Base-by-base conservation (phyloP, 2,797 vertebrate species). In the Protonibea diacanthus region DNA sequence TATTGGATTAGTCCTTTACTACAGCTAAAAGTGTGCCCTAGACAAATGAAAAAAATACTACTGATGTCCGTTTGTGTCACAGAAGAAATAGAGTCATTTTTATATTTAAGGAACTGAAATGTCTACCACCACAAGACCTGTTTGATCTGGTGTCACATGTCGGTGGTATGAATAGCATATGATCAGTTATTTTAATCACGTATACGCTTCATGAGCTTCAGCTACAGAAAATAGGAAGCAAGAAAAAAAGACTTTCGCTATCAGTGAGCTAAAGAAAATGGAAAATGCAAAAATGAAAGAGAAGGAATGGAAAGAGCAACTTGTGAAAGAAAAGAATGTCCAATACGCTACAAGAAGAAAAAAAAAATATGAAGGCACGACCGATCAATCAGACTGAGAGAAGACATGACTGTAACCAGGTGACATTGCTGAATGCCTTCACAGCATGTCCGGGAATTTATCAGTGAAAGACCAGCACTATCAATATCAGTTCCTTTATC, bases 401-500 rank as follows among this genome's bases (percentile, higher is more conserved):
- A 15, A 44, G 70, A 56, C 27, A 72, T 1, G 47, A 53, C 45
- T 58, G 67, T 63, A 68, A 70, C 15, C 0, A 21, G 7, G 33
- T 47, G 47, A 45, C 21, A 44, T 20, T 57, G 48, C 42, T 63
- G 17, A 64, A 74, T 9, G 17, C 33, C 55, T 80, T 76, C 63
- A 68, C 67, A 84, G 85, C 38, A 68, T 56, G 62, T 71, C 38
- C 9, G n/a, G 71, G 62, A 80, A 77, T 81, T 62, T 65, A 53
- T 84, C 45, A 71, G 63, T 65, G 64, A 85, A 81, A 56, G 23
- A 56, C 59, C n/a, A 21, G 57, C 44, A 51, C 66, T 85, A 73
- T 91, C 78, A 71, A 44, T 84, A 76, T 87, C 81, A 84, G 21
- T 25, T 52, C 71, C 21, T 82, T 86, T 71, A 81, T 86, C 67